A percentile compares a stretch with the other conserved stretches of the same genome.
Conservation (phyloP, 2,797 vertebrate species). For the Orientallactaga sibirica region DNA sequence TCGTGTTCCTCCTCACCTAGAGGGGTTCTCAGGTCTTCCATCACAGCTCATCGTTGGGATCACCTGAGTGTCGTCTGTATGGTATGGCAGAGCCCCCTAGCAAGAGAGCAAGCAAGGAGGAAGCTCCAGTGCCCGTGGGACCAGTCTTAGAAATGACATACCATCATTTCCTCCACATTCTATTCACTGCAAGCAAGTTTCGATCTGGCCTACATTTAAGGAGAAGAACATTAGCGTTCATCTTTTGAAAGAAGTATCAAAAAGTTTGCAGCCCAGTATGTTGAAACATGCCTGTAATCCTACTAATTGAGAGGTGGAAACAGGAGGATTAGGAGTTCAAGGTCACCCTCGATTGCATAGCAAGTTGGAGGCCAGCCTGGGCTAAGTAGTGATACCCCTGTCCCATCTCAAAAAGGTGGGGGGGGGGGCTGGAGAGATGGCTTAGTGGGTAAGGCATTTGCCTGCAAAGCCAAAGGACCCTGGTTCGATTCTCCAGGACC, state of each 20-base stretch:
- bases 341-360: background rate
- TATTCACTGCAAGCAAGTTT: background rate
- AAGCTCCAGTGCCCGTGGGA: background rate
- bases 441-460: too few species aligned
- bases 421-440: too few species aligned
- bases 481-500: too few species aligned
- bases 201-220: background rate
- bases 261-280: background rate
- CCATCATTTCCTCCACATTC: background rate
- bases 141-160: background rate
- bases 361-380: background rate
- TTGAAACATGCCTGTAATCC: background rate
- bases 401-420: too few species aligned
- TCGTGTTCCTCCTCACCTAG: background rate
- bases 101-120: background rate
- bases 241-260: constrained; percentile 26
- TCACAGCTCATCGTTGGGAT: background rate
- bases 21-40: background rate
- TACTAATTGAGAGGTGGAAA: background rate
- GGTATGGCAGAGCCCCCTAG: background rate
- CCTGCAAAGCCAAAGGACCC: too few species aligned
- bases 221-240: background rate
- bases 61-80: background rate
- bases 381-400: background rate
- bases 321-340: background rate